These are phyloP conservation scores for Plecotus auritus DNA, from an alignment of 2,113 vertebrate genomes.

Conservation along the genomic window DNA sequence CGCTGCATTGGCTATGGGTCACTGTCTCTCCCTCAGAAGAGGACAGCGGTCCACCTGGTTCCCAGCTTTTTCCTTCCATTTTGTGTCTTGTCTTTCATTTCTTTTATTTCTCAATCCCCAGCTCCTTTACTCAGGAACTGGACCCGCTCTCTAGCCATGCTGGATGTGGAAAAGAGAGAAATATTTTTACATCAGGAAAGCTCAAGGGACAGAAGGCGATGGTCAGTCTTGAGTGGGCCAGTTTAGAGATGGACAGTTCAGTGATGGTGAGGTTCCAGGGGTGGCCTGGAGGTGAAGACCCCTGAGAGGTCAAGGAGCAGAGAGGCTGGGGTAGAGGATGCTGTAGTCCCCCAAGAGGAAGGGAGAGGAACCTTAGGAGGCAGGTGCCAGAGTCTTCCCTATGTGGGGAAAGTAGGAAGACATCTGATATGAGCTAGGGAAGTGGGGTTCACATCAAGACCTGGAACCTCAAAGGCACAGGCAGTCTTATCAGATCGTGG, in stretches of 20 bases:
- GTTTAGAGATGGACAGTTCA: background rate
- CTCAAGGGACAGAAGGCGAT: background rate
- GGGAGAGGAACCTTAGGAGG: background rate
- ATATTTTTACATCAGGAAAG: background rate
- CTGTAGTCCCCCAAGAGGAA: background rate
- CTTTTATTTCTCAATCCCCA: too few relatives aligned
- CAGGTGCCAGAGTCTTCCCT: background rate
- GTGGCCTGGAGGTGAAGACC: background rate
- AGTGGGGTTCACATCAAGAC: background rate
- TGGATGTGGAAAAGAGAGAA: too few relatives aligned
- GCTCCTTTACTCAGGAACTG: too few relatives aligned
- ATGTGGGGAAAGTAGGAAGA: background rate
- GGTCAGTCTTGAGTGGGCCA: background rate
- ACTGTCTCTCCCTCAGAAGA: too few relatives aligned
- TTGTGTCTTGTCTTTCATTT: too few relatives aligned
- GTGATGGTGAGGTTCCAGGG: background rate
- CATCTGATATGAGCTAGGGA: background rate
- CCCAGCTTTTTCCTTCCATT: too few relatives aligned
- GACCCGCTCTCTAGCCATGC: too few relatives aligned
- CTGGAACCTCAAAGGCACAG: background rate
- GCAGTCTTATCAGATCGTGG: background rate
- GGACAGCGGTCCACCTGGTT: too few relatives aligned
- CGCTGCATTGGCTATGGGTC: too few relatives aligned
- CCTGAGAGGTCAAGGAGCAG: background rate
- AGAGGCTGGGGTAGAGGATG: background rate